phyloP scores from a whole-genome alignment of 2,113 vertebrate genomes.

The Condylura cristata region DNA sequence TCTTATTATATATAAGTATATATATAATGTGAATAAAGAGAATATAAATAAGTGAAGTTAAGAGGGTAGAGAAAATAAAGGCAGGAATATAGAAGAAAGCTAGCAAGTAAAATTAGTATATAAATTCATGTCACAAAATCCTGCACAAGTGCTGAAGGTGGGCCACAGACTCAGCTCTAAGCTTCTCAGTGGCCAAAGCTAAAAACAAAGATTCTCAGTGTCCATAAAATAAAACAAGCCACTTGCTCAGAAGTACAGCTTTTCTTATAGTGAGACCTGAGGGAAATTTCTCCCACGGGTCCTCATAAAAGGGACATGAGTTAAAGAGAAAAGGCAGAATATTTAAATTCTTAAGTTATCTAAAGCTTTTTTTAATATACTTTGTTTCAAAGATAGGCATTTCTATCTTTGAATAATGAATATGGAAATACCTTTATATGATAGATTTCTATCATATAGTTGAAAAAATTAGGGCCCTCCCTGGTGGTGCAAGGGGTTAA shows the following conservation, averaged over 20 bases:
- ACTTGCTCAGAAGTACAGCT: slow-evolving; percentile 43
- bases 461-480: too few relatives aligned
- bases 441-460: neutral
- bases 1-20: neutral
- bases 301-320: slow-evolving; percentile 51
- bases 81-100: slow-evolving; percentile 48
- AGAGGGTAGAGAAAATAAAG: slow-evolving; percentile 54
- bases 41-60: slow-evolving; percentile 62
- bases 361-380: slow-evolving; percentile 1
- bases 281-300: slow-evolving; percentile 51
- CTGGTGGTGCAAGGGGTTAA: too few relatives aligned
- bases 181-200: slow-evolving; percentile 52
- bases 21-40: neutral
- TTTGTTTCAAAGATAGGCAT: neutral
- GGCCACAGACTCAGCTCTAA: slow-evolving; percentile 56
- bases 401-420: slow-evolving; percentile 7
- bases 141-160: slow-evolving; percentile 26
- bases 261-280: slow-evolving; percentile 61
- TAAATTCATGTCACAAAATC: slow-evolving; percentile 49
- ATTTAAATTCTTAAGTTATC: slow-evolving; percentile 26
- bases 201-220: slow-evolving; percentile 58
- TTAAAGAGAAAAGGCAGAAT: neutral
- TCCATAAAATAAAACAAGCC: slow-evolving; percentile 64
- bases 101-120: slow-evolving; percentile 50
- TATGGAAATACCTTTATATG: slow-evolving; percentile 49